A percentile compares a stretch with the other conserved stretches of the same genome.
phyloP scores from a whole-genome alignment of 1,140 invertebrate genomes.

The Adelges cooleyi region DNA sequence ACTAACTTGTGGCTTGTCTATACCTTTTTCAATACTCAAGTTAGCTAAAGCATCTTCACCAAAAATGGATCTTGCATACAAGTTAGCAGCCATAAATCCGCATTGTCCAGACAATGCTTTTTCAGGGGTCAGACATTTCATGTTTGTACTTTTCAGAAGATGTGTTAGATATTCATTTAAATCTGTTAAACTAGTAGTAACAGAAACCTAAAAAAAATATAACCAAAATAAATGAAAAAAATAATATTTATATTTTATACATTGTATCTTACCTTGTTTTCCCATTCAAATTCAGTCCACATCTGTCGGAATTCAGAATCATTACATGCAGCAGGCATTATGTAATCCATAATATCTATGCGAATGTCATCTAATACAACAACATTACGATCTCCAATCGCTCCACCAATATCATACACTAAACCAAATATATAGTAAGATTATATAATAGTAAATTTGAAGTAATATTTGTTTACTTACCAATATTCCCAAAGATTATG shows the following conservation, averaged over 20 bases:
- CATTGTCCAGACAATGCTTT: slow-evolving; percentile 91
- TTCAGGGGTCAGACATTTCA: slow-evolving; percentile 96
- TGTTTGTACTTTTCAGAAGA: slow-evolving; percentile 89
- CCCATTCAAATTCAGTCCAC: slow-evolving; percentile 99
- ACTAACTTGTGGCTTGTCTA: slow-evolving; percentile 77
- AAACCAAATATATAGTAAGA: slow-evolving; percentile 30
- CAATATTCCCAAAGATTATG: slow-evolving; percentile 99
- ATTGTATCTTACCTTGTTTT: slow-evolving; percentile 69
- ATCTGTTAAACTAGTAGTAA: slow-evolving; percentile 89
- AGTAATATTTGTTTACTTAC: no score
- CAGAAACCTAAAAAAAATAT: slow-evolving; percentile 54
- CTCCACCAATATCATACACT: slow-evolving; percentile 92
- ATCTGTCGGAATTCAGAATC: slow-evolving; percentile 95
- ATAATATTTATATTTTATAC: not conserved
- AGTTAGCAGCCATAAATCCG: slow-evolving; percentile 98
- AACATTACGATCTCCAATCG: slow-evolving; percentile 86
- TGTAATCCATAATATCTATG: slow-evolving; percentile 99
- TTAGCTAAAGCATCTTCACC: slow-evolving; percentile 98
- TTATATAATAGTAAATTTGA: not conserved
- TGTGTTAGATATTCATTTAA: slow-evolving; percentile 87
- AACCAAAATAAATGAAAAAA: slow-evolving; percentile 3
- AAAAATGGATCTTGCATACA: slow-evolving; percentile 98
- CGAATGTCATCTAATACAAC: slow-evolving; percentile 98
- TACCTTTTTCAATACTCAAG: slow-evolving; percentile 91
- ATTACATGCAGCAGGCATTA: slow-evolving; percentile 89